Percentiles rank a stretch among this genome's conserved stretches.
Conservation (phyloP, 2,888 invertebrate species). For the Tetanocera ferruginea region DNA sequence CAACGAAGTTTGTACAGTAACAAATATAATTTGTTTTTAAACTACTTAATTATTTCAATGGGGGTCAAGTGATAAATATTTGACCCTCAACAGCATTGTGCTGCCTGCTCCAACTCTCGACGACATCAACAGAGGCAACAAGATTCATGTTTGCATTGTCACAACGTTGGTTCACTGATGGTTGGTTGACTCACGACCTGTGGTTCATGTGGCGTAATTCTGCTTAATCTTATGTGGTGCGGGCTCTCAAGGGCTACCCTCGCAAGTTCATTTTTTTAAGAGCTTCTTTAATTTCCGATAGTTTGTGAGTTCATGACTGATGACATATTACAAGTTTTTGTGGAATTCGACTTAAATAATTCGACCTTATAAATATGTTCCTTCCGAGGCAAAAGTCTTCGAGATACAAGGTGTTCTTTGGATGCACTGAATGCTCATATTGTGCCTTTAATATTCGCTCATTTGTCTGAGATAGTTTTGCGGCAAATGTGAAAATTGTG, state of each 20-base stretch:
- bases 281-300: too few relatives aligned
- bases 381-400: too few relatives aligned
- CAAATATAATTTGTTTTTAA: slow-evolving; percentile 66
- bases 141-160: slow-evolving; percentile 22
- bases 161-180: neutral
- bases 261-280: neutral
- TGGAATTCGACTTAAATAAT: neutral
- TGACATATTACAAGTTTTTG: neutral
- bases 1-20: slow-evolving; percentile 47
- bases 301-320: too few relatives aligned
- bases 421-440: too few relatives aligned
- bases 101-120: slow-evolving; percentile 36
- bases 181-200: slow-evolving; percentile 40
- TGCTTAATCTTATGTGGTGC: neutral
- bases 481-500: neutral
- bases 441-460: slow-evolving; percentile 38
- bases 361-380: too few relatives aligned
- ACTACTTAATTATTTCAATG: slow-evolving; percentile 71
- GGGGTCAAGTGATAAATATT: slow-evolving; percentile 71
- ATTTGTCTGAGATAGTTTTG: neutral
- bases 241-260: neutral
- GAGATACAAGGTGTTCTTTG: too few relatives aligned
- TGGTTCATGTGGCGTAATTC: slow-evolving; percentile 36
- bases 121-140: slow-evolving; percentile 20
- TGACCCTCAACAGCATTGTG: slow-evolving; percentile 63